Evolutionary conservation across 2,113 vertebrate genomes (phyloP).

Genomic region (Mirza zaza): DNA sequence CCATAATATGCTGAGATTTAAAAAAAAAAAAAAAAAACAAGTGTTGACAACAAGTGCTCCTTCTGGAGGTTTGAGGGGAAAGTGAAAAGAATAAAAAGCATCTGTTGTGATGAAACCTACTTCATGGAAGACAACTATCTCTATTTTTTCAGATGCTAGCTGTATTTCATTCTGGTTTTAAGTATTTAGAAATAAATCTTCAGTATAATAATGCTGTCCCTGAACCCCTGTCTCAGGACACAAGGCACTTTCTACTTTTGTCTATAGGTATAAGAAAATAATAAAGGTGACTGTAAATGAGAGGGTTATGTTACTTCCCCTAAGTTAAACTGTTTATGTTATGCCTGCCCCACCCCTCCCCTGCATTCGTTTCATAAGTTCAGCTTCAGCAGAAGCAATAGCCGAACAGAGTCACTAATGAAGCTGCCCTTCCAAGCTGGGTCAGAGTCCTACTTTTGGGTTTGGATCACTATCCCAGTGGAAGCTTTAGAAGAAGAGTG

Average conservation of each 20-base stretch:
- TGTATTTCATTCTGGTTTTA: not conserved
- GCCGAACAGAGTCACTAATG: not conserved
- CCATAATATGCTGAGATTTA: too few species aligned
- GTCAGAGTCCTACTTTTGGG: not conserved
- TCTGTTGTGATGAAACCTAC: not conserved
- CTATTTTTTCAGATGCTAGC: not conserved
- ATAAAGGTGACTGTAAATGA: not conserved
- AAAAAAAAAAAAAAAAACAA: too few species aligned
- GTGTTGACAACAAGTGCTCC: too few species aligned
- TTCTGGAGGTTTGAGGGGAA: not conserved
- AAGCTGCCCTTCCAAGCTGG: accelerated
- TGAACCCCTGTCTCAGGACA: not conserved
- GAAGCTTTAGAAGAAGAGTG: not conserved
- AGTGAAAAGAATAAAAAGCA: not conserved
- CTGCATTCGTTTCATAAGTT: not conserved
- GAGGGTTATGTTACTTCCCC: not conserved
- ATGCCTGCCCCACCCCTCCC: not conserved
- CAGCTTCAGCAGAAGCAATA: not conserved
- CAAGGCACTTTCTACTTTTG: not conserved
- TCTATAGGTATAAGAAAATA: not conserved
- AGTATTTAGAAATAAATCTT: not conserved
- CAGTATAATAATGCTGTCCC: not conserved
- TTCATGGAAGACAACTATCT: not conserved
- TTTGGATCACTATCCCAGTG: not conserved
- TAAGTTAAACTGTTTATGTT: not conserved